Conservation (phyloP, 2,888 invertebrate genomes). For the Molorchus minor region DNA sequence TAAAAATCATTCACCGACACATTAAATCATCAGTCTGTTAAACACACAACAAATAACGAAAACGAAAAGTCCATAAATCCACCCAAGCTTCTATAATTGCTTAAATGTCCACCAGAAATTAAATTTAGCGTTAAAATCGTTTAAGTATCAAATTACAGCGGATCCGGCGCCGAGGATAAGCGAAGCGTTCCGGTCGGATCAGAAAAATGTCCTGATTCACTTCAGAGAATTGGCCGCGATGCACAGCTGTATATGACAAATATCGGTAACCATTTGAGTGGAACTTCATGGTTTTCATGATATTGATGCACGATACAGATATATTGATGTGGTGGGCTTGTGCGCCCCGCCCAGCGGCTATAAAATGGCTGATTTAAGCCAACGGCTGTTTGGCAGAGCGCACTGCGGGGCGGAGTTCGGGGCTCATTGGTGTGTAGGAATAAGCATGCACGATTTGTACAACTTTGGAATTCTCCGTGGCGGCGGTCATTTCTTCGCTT, state of each 20-base stretch:
- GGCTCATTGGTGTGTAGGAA: constrained; percentile 33
- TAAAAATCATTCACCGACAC: background rate
- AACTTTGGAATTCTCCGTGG: constrained; percentile 37
- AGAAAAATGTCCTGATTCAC: constrained; percentile 27
- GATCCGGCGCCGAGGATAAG: constrained; percentile 17
- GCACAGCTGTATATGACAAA: constrained; percentile 46
- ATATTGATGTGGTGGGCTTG: constrained; percentile 39
- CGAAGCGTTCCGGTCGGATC: constrained; percentile 27
- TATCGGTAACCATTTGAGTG: constrained; percentile 57
- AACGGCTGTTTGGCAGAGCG: constrained; percentile 24
- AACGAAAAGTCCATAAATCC: constrained; percentile 11
- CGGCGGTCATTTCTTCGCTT: no score
- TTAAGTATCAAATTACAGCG: constrained; percentile 20
- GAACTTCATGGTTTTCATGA: constrained; percentile 47
- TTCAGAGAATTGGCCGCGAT: constrained; percentile 25
- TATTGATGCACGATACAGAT: constrained; percentile 48
- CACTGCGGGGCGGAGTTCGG: constrained; percentile 19
- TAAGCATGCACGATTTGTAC: constrained; percentile 34
- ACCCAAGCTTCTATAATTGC: background rate
- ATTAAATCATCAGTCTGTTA: background rate
- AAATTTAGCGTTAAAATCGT: constrained; percentile 19
- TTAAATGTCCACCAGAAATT: constrained; percentile 12
- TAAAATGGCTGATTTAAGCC: constrained; percentile 40
- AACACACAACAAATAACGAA: constrained; percentile 10
- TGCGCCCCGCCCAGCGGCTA: constrained; percentile 24